Evolutionary conservation across 2,797 vertebrate species (phyloP).

Genomic region (Oryzias sinensis): DNA sequence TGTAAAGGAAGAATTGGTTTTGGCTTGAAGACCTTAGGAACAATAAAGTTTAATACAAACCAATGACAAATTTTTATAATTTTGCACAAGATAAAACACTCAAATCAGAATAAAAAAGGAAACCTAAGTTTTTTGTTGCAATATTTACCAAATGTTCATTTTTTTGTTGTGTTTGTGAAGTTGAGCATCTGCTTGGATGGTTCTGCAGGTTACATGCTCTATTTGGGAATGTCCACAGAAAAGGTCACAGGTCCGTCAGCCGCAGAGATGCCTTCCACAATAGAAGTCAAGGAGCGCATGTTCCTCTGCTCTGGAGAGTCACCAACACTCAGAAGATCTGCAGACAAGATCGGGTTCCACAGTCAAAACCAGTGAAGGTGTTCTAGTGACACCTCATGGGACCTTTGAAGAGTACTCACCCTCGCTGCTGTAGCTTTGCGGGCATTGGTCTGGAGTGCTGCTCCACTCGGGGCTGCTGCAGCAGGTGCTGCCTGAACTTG

Average conservation of each 20-base stretch:
- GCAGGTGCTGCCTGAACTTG: slow-evolving; percentile 90
- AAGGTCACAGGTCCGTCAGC: slow-evolving; percentile 81
- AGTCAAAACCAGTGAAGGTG: neutral
- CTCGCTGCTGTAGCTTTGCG: slow-evolving; percentile 74
- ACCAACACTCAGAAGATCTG: slow-evolving; percentile 85
- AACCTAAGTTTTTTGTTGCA: slow-evolving; percentile 20
- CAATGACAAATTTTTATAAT: slow-evolving; percentile 21
- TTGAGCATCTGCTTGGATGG: slow-evolving; percentile 26
- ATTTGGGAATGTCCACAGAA: slow-evolving; percentile 81
- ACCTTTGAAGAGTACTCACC: slow-evolving; percentile 48
- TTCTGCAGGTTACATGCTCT: slow-evolving; percentile 35
- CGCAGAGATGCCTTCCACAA: slow-evolving; percentile 90
- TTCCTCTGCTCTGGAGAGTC: slow-evolving; percentile 85
- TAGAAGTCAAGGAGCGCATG: slow-evolving; percentile 90
- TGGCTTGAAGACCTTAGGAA: slow-evolving; percentile 35
- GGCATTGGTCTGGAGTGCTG: slow-evolving; percentile 82
- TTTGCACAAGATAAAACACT: slow-evolving; percentile 46
- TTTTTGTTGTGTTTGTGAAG: slow-evolving; percentile 15
- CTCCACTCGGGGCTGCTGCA: slow-evolving; percentile 97
- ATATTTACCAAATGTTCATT: slow-evolving; percentile 22
- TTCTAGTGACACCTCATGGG: slow-evolving; percentile 2
- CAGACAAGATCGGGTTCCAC: slow-evolving; percentile 11
- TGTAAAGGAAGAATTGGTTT: slow-evolving; percentile 53
- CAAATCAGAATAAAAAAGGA: slow-evolving; percentile 35
- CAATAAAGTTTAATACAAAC: slow-evolving; percentile 28